Evolutionary conservation across 2,888 invertebrate genomes (phyloP).

Genomic region (Lasioglossum malachurum): DNA sequence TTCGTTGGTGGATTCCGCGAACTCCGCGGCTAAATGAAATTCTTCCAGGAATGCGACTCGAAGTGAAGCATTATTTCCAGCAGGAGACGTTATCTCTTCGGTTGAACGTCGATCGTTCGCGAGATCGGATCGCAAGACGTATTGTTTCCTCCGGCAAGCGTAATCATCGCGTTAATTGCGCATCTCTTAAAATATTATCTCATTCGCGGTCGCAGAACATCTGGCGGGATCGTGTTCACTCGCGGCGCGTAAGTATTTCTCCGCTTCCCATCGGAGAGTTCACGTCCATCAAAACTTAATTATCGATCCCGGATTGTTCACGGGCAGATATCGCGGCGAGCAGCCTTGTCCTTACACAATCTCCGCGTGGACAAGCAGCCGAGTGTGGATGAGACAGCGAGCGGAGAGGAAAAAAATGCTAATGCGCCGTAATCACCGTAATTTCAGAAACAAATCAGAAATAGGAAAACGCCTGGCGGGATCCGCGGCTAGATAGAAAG

Average conservation of each 20-base stretch:
- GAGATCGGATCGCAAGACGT: slow-evolving; percentile 57
- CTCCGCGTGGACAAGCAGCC: background rate
- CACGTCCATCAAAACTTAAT: slow-evolving; percentile 28
- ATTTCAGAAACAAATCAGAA: slow-evolving; percentile 36
- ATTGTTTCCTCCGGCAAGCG: slow-evolving; percentile 57
- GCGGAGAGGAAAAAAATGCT: slow-evolving; percentile 24
- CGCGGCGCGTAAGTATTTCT: background rate
- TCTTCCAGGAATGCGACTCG: slow-evolving; percentile 24
- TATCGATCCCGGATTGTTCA: slow-evolving; percentile 38
- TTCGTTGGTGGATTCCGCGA: slow-evolving; percentile 24
- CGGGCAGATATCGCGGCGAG: slow-evolving; percentile 12
- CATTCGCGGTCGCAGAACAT: slow-evolving; percentile 40
- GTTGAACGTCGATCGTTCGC: slow-evolving; percentile 31
- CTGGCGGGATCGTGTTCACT: slow-evolving; percentile 21
- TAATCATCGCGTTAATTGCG: slow-evolving; percentile 61
- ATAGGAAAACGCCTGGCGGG: slow-evolving; percentile 16
- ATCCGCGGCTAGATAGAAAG: slow-evolving; percentile 4
- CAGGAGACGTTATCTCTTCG: slow-evolving; percentile 38
- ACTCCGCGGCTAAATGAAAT: slow-evolving; percentile 36
- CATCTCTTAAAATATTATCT: slow-evolving; percentile 56
- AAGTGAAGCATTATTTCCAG: slow-evolving; percentile 50
- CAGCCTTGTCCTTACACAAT: slow-evolving; percentile 32
- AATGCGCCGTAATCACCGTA: slow-evolving; percentile 49
- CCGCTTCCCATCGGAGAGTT: background rate
- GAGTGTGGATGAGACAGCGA: background rate